A percentile compares a stretch with the other conserved stretches of the same genome.
These are phyloP conservation scores for Pituophis catenifer DNA, from an alignment of 2,113 vertebrate genomes.

Conservation along the genomic window DNA sequence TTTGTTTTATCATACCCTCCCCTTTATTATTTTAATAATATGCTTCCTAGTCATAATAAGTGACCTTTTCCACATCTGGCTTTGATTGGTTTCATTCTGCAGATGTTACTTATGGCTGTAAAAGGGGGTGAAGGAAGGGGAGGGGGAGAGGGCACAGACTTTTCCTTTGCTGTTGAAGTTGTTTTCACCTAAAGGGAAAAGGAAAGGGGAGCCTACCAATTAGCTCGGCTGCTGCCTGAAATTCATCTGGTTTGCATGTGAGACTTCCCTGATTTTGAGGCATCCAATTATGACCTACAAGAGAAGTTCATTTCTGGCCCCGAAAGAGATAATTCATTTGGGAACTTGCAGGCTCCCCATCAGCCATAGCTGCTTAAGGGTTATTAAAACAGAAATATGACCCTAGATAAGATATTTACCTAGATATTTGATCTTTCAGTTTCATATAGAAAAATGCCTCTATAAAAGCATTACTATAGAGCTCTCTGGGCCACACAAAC, in stretches of 20 bases:
- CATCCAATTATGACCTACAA: slow-evolving; percentile 25
- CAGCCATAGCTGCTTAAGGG: background rate
- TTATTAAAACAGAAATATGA: slow-evolving; percentile 5
- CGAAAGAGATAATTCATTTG: slow-evolving; percentile 39
- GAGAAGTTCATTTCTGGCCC: slow-evolving; percentile 39
- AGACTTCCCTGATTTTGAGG: slow-evolving; percentile 42
- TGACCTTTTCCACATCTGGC: slow-evolving; percentile 70
- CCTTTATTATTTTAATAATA: slow-evolving; percentile 65
- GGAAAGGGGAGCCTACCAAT: background rate
- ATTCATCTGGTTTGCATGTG: slow-evolving; percentile 22
- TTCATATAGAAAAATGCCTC: background rate
- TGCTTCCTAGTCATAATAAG: slow-evolving; percentile 69
- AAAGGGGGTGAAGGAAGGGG: background rate
- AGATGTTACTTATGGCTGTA: slow-evolving; percentile 42
- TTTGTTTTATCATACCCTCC: slow-evolving; percentile 54
- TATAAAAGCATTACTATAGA: background rate
- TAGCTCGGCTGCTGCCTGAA: slow-evolving; percentile 16
- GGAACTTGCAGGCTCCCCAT: slow-evolving; percentile 15
- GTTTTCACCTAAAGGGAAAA: slow-evolving; percentile 8
- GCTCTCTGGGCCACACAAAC: background rate
- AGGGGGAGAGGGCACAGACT: slow-evolving; percentile 46
- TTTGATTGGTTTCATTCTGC: slow-evolving; percentile 66
- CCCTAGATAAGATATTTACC: slow-evolving; percentile 23
- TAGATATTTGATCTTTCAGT: background rate
- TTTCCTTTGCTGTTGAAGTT: slow-evolving; percentile 38